phyloP scores from a whole-genome alignment of 1,140 invertebrate species.

The Macrobrachium nipponense region DNA sequence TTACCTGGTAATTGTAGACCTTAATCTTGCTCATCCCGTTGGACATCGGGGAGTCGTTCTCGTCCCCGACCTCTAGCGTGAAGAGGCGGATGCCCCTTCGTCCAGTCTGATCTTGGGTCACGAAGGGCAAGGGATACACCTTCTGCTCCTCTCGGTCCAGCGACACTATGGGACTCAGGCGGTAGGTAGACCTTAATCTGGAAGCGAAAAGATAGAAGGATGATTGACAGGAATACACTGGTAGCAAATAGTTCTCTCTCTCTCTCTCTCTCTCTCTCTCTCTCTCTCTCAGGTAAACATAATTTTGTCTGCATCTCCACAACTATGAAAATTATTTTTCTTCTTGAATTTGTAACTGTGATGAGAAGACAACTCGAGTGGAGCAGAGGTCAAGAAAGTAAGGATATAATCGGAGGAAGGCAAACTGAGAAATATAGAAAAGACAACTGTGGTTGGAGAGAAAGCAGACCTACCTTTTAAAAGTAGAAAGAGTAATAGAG shows the following conservation, averaged over 20 bases:
- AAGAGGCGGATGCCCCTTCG: constrained; percentile 67
- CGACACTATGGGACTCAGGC: constrained; percentile 55
- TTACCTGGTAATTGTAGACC: constrained; percentile 53
- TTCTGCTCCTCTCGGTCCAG: constrained; percentile 69
- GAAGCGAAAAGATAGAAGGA: neutral
- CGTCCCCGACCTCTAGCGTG: constrained; percentile 87
- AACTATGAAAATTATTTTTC: neutral
- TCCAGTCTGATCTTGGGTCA: constrained; percentile 64
- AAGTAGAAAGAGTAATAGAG: no score
- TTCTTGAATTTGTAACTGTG: neutral
- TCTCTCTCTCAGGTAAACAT: neutral
- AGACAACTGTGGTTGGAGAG: no score
- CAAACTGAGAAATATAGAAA: no score
- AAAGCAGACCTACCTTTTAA: no score
- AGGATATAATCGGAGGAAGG: no score
- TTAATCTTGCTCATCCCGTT: constrained; percentile 78
- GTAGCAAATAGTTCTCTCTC: neutral
- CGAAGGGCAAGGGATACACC: constrained; percentile 63
- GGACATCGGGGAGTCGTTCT: constrained; percentile 88
- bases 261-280: constrained; percentile 4
- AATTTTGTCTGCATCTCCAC: neutral
- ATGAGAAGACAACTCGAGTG: no score
- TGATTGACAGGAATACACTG: neutral
- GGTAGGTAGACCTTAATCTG: constrained; percentile 31
- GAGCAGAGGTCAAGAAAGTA: no score